phyloP scores from a whole-genome alignment of 2,113 vertebrate genomes.

The Empidonax alnorum region DNA sequence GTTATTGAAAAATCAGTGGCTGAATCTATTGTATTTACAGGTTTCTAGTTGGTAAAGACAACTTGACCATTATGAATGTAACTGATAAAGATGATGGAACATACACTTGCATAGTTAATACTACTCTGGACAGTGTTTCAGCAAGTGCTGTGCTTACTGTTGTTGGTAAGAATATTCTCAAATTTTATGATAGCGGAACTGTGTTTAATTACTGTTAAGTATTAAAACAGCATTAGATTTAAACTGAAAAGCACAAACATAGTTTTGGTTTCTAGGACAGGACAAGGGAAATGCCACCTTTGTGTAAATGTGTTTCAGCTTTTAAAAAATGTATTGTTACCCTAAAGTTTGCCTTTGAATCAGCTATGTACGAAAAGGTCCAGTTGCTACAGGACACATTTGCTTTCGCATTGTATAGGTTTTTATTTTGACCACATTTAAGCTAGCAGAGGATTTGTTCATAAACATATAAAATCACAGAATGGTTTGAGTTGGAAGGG shows the following conservation, averaged over 20 bases:
- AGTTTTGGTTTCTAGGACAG: background rate
- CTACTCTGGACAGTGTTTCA: constrained; percentile 90
- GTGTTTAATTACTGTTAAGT: background rate
- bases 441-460: background rate
- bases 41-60: constrained; percentile 83
- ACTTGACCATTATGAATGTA: constrained; percentile 86
- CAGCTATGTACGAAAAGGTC: background rate
- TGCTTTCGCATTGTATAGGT: background rate
- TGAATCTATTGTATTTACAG: constrained; percentile 74
- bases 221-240: background rate
- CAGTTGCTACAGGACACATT: background rate
- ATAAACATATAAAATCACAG: background rate
- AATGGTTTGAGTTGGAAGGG: background rate
- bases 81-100: constrained; percentile 86
- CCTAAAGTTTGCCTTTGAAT: background rate
- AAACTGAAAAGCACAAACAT: background rate
- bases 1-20: constrained; percentile 16
- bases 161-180: constrained; percentile 84
- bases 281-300: background rate
- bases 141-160: constrained; percentile 91
- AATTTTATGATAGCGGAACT: background rate
- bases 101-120: constrained; percentile 93
- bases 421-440: background rate
- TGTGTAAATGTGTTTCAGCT: background rate
- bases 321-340: background rate